Conservation (phyloP, 2,888 invertebrate genomes). For the Drosophila rellima region DNA sequence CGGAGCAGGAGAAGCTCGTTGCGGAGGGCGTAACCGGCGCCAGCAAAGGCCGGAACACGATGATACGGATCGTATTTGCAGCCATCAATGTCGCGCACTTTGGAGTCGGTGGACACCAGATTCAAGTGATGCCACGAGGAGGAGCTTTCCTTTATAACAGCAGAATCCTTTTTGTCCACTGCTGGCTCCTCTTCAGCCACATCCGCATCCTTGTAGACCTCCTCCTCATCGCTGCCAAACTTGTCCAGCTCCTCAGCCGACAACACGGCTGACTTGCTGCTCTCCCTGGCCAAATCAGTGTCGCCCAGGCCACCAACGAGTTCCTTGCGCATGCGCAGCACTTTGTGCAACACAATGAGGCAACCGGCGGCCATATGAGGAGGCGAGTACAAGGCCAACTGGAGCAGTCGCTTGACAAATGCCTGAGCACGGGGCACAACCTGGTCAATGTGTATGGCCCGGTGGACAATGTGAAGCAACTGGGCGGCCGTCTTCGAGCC, state of each 20-base stretch:
- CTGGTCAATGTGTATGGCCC: conserved; percentile 93
- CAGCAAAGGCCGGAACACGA: conserved; percentile 94
- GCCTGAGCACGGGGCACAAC: conserved; percentile 91
- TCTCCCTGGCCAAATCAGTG: conserved; percentile 11
- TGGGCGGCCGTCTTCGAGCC: conserved; percentile 89
- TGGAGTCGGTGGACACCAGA: conserved; percentile 54
- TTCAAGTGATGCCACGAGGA: conserved; percentile 84
- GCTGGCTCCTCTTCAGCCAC: conserved; percentile 49
- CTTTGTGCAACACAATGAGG: conserved; percentile 87
- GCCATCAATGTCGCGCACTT: conserved; percentile 72
- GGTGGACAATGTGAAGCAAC: conserved; percentile 94
- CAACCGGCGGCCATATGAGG: conserved; percentile 93
- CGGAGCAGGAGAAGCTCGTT: conserved; percentile 91
- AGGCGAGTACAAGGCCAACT: conserved; percentile 89
- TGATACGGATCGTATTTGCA: conserved; percentile 89
- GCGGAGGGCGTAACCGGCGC: conserved; percentile 90
- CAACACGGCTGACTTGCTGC: conserved; percentile 24
- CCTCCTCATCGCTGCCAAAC: conserved; percentile 84
- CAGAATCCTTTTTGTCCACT: conserved; percentile 65
- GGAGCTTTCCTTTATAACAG: conserved; percentile 31
- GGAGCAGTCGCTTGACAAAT: conserved; percentile 93
- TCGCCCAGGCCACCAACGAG: conserved; percentile 63
- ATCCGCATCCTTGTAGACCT: conserved; percentile 80
- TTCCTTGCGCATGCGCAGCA: conserved; percentile 89
- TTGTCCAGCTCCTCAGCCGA: conserved; percentile 76